Percentiles rank a stretch among this genome's conserved stretches.
Conservation (phyloP, 2,113 vertebrate species). For the Phocoena sinus region DNA sequence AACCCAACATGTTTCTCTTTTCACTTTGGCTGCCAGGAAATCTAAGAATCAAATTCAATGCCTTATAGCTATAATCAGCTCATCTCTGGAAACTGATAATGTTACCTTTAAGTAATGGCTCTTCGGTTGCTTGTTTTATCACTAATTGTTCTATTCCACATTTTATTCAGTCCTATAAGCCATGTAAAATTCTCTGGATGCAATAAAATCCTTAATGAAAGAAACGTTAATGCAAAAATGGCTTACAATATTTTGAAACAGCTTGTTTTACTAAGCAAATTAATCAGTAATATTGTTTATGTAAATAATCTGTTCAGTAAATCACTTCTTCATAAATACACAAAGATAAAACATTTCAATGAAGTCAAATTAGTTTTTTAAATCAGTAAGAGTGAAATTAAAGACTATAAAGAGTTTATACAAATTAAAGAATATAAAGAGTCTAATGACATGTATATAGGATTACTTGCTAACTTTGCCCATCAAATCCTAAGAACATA, state of each 20-base stretch:
- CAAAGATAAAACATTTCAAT: neutral
- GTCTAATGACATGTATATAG: neutral
- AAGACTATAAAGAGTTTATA: neutral
- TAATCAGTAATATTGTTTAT: neutral
- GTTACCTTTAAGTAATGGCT: neutral
- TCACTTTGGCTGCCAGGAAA: slow-evolving; percentile 36
- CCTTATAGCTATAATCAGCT: neutral
- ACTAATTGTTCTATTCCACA: neutral
- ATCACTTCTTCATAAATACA: slow-evolving; percentile 4
- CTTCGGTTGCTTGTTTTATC: neutral
- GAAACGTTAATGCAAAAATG: neutral
- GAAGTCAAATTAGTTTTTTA: slow-evolving; percentile 30
- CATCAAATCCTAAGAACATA: neutral
- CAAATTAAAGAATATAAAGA: neutral
- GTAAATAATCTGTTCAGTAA: neutral
- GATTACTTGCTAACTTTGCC: neutral
- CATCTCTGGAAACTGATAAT: slow-evolving; percentile 25
- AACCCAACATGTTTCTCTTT: slow-evolving; percentile 24
- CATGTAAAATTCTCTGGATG: neutral
- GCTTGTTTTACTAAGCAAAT: slow-evolving; percentile 23
- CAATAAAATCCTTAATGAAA: slow-evolving; percentile 13
- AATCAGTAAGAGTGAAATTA: neutral
- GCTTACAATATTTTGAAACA: neutral
- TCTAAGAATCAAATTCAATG: slow-evolving; percentile 43
- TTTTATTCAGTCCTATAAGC: slow-evolving; percentile 2